Base-by-base conservation (phyloP, 2,113 vertebrate species). In the Hoplias malabaricus region DNA sequence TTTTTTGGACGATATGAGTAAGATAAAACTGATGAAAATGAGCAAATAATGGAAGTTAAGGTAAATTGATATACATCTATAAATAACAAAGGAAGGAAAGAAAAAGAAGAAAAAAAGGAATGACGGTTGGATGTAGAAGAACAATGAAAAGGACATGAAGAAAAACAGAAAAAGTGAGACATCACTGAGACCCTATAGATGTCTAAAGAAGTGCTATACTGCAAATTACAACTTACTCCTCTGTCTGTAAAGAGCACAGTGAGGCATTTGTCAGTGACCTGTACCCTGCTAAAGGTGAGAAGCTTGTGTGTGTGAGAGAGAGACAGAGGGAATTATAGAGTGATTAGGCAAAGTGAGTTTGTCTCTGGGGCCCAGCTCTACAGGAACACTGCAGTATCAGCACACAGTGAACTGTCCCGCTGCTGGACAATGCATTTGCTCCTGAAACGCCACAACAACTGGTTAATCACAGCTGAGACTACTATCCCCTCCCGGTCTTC, bases 321-420 rank as follows among this genome's bases (percentile, higher is more conserved):
- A n/a, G n/a, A n/a, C n/a, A n/a, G n/a, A n/a, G n/a, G n/a, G n/a
- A 68, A 68, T 68, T 43, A 68, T 23, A 29, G 36, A 23, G 38
- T 42, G 40, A 27, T 68, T 69, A 27, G 42, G 21, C 23, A 21
- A 11, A 42, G 38, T 27, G 4, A 13, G 6, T 8, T 43, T 50
- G 23, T 68, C 66, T 68, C 43, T 48, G 25, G 16, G 67, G 43
- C 48, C 10, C 9, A 31, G 25, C 27, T 21, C n/a, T 31, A 69
- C 8, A 29, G 38, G 66, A 48, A 68, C 38, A 46, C 1, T 68
- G 66, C 38, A 11, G 46, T 33, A 7, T 48, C 43, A 69, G 42
- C 67, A 69, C 21, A 42, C 38, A 68, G 16, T 31, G 19, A 69
- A 21, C 42, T 68, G n/a, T n/a, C 13, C 38, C 36, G 5, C 25